A percentile compares a stretch with the other conserved stretches of the same genome.
Conservation (phyloP, 1,140 invertebrate genomes). For the Leptoteleia sp. region DNA sequence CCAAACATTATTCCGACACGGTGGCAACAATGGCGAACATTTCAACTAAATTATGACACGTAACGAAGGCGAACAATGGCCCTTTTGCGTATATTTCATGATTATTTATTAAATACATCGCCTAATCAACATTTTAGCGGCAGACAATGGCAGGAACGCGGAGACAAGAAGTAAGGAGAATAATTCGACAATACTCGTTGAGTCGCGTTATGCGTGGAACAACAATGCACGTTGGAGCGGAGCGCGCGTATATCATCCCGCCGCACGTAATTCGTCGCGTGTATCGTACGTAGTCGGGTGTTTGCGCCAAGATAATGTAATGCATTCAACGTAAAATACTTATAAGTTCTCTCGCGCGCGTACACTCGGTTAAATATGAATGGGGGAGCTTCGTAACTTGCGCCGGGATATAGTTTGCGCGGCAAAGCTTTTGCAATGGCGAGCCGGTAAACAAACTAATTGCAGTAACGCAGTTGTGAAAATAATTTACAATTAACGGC, state of each 20-base stretch:
- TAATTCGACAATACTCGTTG: constrained; percentile 29
- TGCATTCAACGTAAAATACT: constrained; percentile 47
- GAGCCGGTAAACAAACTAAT: constrained; percentile 32
- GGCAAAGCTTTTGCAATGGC: constrained; percentile 18
- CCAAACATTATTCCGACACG: too few species aligned
- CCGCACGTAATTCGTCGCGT: constrained; percentile 51
- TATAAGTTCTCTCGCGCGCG: constrained; percentile 38
- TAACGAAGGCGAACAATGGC: too few species aligned
- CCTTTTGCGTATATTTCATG: too few species aligned
- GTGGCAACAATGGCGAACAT: too few species aligned
- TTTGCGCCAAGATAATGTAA: constrained; percentile 52
- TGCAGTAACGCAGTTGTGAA: constrained; percentile 15
- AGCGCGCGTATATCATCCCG: constrained; percentile 25
- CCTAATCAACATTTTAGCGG: constrained; percentile 16
- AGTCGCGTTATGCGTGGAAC: constrained; percentile 26
- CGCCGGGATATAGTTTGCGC: constrained; percentile 28
- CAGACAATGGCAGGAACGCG: constrained; percentile 15
- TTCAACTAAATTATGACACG: too few species aligned
- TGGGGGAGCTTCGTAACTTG: constrained; percentile 30
- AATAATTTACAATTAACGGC: constrained; percentile 25
- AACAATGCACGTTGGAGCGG: constrained; percentile 26
- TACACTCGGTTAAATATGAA: constrained; percentile 55
- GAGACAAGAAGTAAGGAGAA: constrained; percentile 34
- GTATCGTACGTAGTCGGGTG: constrained; percentile 32
- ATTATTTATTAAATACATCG: constrained; percentile 4